Evolutionary conservation across 2,888 invertebrate species (phyloP).

Genomic region (Lomographa bimaculata): DNA sequence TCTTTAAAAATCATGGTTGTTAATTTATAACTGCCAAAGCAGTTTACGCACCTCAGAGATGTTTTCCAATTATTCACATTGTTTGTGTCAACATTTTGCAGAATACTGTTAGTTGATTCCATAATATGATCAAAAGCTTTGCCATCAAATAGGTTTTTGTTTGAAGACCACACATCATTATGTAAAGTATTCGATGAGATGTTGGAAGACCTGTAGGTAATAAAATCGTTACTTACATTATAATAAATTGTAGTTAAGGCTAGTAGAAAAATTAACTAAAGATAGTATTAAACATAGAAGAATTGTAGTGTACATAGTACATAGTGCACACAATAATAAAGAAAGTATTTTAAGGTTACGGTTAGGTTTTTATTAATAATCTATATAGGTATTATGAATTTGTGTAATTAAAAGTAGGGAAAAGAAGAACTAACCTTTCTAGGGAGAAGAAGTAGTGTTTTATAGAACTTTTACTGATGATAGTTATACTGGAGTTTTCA

Average conservation of each 20-base stretch:
- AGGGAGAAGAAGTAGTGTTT: slow-evolving; percentile 49
- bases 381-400: no score
- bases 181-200: slow-evolving; percentile 49
- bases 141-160: slow-evolving; percentile 41
- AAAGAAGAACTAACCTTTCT: slow-evolving; percentile 46
- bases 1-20: no score
- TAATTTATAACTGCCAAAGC: no score
- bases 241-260: no score
- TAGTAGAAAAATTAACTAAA: no score
- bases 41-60: slow-evolving; percentile 58
- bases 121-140: slow-evolving; percentile 41
- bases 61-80: slow-evolving; percentile 55
- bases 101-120: slow-evolving; percentile 40
- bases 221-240: no score
- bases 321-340: no score
- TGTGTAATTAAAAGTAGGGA: no score
- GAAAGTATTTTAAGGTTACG: no score
- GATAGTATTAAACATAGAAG: not conserved
- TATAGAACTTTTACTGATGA: slow-evolving; percentile 37
- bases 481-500: slow-evolving; percentile 1
- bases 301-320: not conserved
- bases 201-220: slow-evolving; percentile 56
- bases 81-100: slow-evolving; percentile 42
- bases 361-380: no score
- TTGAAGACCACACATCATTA: slow-evolving; percentile 50